Evolutionary conservation across 2,888 invertebrate species (phyloP).

Genomic region (Steinernema carpocapsae): DNA sequence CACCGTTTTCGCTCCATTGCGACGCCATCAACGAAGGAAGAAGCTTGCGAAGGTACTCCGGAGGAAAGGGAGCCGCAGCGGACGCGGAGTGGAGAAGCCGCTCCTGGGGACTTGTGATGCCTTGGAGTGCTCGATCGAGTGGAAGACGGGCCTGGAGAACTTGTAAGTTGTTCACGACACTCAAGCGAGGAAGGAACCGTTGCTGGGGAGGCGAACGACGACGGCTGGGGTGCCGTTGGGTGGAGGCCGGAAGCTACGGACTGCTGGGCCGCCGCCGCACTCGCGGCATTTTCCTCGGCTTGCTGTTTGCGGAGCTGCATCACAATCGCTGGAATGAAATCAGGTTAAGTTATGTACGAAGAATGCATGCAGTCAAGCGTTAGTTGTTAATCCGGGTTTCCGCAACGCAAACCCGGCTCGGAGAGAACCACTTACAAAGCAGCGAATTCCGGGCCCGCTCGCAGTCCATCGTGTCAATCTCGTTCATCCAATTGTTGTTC

Average conservation of each 20-base stretch:
- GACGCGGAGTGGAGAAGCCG: slow-evolving; percentile 27
- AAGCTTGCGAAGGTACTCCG: background rate
- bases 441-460: slow-evolving; percentile 78
- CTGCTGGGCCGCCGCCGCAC: background rate
- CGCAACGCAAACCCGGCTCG: too few relatives aligned
- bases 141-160: slow-evolving; percentile 37
- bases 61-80: slow-evolving; percentile 21
- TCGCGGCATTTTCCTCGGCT: slow-evolving; percentile 1
- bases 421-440: slow-evolving; percentile 43
- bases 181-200: slow-evolving; percentile 41
- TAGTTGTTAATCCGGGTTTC: too few relatives aligned
- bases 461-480: slow-evolving; percentile 94
- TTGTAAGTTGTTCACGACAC: slow-evolving; percentile 39
- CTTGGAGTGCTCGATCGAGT: slow-evolving; percentile 32
- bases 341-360: background rate
- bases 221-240: background rate
- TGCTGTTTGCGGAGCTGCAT: slow-evolving; percentile 43
- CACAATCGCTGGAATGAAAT: slow-evolving; percentile 43
- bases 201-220: slow-evolving; percentile 2
- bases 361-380: background rate
- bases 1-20: slow-evolving; percentile 3
- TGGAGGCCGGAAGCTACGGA: background rate
- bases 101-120: slow-evolving; percentile 22
- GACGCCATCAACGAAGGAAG: background rate
- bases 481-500: slow-evolving; percentile 82